Base-by-base conservation (phyloP, 2,113 vertebrate genomes). In the Thomomys bottae region DNA sequence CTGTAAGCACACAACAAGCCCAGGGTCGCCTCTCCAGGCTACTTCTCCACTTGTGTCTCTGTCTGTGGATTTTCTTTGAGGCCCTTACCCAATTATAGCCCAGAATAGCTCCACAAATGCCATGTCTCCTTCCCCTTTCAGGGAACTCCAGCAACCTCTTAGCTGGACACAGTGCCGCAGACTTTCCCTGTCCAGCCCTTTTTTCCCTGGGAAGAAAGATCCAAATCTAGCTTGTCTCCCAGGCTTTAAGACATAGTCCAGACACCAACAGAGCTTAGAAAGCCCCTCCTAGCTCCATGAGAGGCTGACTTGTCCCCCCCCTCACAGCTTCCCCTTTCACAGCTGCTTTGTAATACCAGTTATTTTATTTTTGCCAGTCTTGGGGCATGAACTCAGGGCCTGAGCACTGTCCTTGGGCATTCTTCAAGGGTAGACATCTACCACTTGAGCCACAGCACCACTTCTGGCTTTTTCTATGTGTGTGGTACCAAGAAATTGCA, bases 21-120 rank as follows among this genome's bases (percentile, higher is more conserved):
- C 36, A 26, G 0, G 3, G 21, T 1, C 8, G 2, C 70, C 57
- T 42, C 24, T 5, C 28, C 34, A 54, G 2, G 8, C 57, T 1
- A 8, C 64, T 54, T 80, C 70, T 83, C 24, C 40, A 61, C 45
- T n/a, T 38, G 68, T 4, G 7, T 71, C 59, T 63, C 63, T 24
- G 23, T 30, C 68, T 28, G 30, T 40, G 84, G 24, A 11, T n/a
- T 49, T 36, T 70, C 42, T 1, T 4, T 40, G 68, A 38, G 1
- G 32, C 36, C 14, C 26, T 26, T 54, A 28, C 38, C 54, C 26
- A 12, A 8, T 61, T 4, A 23, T 24, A 32, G 15, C 54, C 4
- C 8, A n/a, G 14, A 4, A 0, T 2, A 30, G 40, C 34, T 70
- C 64, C 59, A 17, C 17, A 45, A 5, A 5, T 2, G 1, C n/a